Base-by-base conservation (phyloP, 2,797 vertebrate genomes). In the Dendrocincla fuliginosa region DNA sequence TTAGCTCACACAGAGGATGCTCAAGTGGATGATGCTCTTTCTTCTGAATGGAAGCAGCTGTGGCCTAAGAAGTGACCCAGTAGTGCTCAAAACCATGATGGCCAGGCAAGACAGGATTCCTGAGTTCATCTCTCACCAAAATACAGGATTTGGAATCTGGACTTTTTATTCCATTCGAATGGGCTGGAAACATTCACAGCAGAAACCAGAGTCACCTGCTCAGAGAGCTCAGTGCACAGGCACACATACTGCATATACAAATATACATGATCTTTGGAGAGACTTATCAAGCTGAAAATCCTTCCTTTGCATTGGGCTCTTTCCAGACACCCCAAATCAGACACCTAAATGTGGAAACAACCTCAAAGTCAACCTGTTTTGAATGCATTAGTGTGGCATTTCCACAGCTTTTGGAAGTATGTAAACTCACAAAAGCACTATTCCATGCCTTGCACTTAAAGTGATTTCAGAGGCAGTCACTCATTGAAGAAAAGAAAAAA, bases 381-480 rank as follows among this genome's bases (percentile, higher is more conserved):
- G n/a, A 79, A 80, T 30, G 14, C 0, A 0, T 56, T 78, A 42
- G 15, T 13, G 27, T 65, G 20, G 10, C 22, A 75, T 65, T 92
- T 78, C 60, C 35, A 39, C 32, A 67, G 57, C 70, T 93, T 91
- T 82, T 68, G 19, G 46, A 75, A 11, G 25, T 27, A 27, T 30
- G 25, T 47, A 71, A 94, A 78, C 27, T 65, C 41, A 73, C 20
- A 47, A 56, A 76, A 79, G 35, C 39, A 33, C 3, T 39, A 71
- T 84, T 86, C 79, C 23, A 69, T 80, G 27, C 28, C 33, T 78
- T 59, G 24, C 32, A 28, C 42, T 47, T 85, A 16, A n/a, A 85
- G n/a, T 19, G 20, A 84, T 87, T 95, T 88, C 33, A 88, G 81
- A 91, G 50, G 47, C 57, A 78, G 35, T 81, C 42, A 42, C 14